These are phyloP conservation scores for Pollenia griseotomentosa DNA, from an alignment of 2,888 invertebrate species.

Conservation along the genomic window DNA sequence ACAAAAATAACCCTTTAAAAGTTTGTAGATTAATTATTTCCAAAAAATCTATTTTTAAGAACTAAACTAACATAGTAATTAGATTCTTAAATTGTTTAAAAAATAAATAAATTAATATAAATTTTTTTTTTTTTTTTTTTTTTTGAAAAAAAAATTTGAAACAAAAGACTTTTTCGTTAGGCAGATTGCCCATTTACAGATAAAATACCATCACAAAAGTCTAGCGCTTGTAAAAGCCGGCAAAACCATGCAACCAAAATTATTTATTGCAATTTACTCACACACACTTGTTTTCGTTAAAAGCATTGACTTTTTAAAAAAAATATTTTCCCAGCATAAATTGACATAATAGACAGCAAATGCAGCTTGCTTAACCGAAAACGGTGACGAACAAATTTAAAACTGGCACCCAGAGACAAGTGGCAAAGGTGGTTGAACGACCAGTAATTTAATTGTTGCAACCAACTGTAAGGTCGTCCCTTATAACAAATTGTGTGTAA, in stretches of 20 bases:
- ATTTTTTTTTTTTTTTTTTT: background rate
- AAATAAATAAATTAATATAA: too few species aligned
- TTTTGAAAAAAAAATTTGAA: background rate
- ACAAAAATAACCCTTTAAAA: constrained; percentile 1
- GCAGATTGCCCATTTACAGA: constrained; percentile 73
- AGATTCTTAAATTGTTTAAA: background rate
- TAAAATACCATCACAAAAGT: constrained; percentile 60
- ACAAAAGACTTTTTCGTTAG: constrained; percentile 43
- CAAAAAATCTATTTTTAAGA: too few species aligned
- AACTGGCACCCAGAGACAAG: constrained; percentile 55
- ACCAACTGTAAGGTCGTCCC: background rate
- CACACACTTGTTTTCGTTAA: background rate
- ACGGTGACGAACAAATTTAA: constrained; percentile 26
- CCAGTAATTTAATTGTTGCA: constrained; percentile 59
- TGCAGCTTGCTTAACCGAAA: constrained; percentile 10
- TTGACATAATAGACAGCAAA: background rate
- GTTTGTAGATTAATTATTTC: background rate
- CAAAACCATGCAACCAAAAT: constrained; percentile 42
- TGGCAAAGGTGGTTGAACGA: constrained; percentile 66
- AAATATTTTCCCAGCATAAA: constrained; percentile 39
- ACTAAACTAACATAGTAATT: background rate
- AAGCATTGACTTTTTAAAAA: constrained; percentile 1
- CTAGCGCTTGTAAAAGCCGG: constrained; percentile 5
- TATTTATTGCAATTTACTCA: constrained; percentile 14
- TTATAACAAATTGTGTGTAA: constrained; percentile 22